Base-by-base conservation (phyloP, 2,888 invertebrate genomes). In the Phalera bucephala region DNA sequence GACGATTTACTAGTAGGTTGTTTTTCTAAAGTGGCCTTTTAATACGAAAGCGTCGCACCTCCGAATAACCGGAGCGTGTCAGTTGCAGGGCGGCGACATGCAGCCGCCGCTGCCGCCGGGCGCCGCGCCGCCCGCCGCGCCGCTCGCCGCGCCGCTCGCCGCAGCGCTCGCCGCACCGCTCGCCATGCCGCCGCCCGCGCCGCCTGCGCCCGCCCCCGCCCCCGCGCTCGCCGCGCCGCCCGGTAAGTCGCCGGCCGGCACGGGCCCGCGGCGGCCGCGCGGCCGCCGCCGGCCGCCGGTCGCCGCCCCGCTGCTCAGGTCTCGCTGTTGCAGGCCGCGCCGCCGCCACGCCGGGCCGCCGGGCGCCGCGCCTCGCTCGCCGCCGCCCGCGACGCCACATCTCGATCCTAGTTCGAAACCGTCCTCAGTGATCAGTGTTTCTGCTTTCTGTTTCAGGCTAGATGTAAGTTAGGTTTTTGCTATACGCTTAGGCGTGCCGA, bases 401-500 rank as follows among this genome's bases (percentile, higher is more conserved):
- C 41, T 36, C 72, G 66, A 3, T 94, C 51, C 47, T 49, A 27
- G 27, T 63, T 59, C 57, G 67, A 61, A 45, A 61, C 67, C 41
- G 45, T 59, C 57, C 79, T 77, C 76, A 85, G 85, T 86, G 82
- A 86, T 85, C 78, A 71, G 75, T 73, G 77, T 80, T 74, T 87
- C 84, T 87, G 86, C 86, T 87, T 87, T 87, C 86, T 87, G 86
- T 87, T 87, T 77, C 86, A 87, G 86, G 53, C 83, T 86, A 86
- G 84, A 81, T 84, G 79, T 87, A 86, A 85, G 85, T 86, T 86
- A 85, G 85, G 84, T 85, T 76, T 61, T 68, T 73, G 72, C 55
- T 67, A 67, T 54, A 52, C 62, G 68, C 68, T 65, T 59, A 64
- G 58, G 57, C 63, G 58, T 54, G 56, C 52, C 51, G 52, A 48